Base-by-base conservation (phyloP, 2,113 vertebrate species). In the Panthera tigris region DNA sequence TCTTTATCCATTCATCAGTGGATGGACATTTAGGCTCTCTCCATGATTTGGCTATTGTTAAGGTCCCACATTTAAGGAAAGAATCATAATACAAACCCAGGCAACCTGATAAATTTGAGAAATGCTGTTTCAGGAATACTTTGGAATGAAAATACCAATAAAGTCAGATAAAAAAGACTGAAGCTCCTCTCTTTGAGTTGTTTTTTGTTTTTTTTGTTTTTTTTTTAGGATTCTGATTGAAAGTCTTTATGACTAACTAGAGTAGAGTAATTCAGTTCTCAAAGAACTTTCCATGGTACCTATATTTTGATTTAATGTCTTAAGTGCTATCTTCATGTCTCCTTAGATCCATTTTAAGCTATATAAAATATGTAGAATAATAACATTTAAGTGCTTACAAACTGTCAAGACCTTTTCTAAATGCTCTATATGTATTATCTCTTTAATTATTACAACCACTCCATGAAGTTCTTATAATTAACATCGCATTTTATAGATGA, bases 351-450 rank as follows among this genome's bases (percentile, higher is more conserved):
- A 66, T 79, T 86, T 27, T 95, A 13, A 69, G 50, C 65, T 82
- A 4, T 50, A 61, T 71, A 76, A 85, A 81, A 89, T 83, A 66
- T 16, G 50, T 52, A 15, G 12, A 88, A 87, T 80, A 94, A 94
- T 50, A 69, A 57, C 3, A 92, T 41, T 23, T 57, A 79, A 52
- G 65, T 55, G 21, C 16, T 83, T 90, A 27, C n/a, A 36, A 69
- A 81, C 7, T 95, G 85, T 16, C 41, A 88, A 82, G 36, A 57
- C n/a, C 5, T 79, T 85, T 98, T 84, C 69, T 87, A 88, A 84
- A 93, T 10, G 7, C 3, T 84, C 16, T 81, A 8, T 19, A 5
- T 80, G 36, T 29, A 31, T 45, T 41, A 27, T 79, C 36, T 65
- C 33, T 96, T 87, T 92, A 79, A 85, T 69, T 57, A 94, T 18